A percentile compares a stretch with the other conserved stretches of the same genome.
Conservation (phyloP, 2,113 vertebrate genomes). For the Apaloderma vittatum region DNA sequence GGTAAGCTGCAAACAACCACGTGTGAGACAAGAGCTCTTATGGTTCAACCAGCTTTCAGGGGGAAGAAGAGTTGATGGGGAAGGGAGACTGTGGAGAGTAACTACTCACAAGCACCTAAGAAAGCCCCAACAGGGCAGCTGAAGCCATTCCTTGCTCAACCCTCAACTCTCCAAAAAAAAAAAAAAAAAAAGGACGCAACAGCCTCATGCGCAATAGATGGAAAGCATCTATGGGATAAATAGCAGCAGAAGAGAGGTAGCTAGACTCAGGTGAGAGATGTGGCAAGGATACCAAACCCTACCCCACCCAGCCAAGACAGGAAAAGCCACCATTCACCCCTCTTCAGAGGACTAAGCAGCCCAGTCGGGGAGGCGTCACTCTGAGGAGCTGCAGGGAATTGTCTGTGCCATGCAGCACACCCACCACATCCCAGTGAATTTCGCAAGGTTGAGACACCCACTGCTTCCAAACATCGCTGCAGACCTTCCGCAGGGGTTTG, state of each 20-base stretch:
- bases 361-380: rapidly evolving
- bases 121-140: background rate
- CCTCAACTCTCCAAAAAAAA: background rate
- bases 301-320: background rate
- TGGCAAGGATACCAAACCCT: background rate
- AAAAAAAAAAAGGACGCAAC: background rate
- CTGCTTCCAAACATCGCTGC: background rate
- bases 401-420: background rate
- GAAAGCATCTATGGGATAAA: background rate
- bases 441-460: background rate
- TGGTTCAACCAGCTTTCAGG: background rate
- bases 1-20: background rate
- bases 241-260: background rate
- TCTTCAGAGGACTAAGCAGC: background rate
- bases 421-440: background rate
- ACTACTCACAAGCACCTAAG: background rate
- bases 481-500: background rate
- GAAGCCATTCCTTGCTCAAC: background rate
- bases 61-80: background rate
- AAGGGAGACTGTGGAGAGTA: background rate
- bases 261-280: background rate
- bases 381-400: background rate
- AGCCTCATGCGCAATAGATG: background rate
- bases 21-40: rapidly evolving
- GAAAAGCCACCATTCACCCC: background rate